phyloP scores from a whole-genome alignment of 2,888 invertebrate genomes.

The Nipponacmea schrenckii region DNA sequence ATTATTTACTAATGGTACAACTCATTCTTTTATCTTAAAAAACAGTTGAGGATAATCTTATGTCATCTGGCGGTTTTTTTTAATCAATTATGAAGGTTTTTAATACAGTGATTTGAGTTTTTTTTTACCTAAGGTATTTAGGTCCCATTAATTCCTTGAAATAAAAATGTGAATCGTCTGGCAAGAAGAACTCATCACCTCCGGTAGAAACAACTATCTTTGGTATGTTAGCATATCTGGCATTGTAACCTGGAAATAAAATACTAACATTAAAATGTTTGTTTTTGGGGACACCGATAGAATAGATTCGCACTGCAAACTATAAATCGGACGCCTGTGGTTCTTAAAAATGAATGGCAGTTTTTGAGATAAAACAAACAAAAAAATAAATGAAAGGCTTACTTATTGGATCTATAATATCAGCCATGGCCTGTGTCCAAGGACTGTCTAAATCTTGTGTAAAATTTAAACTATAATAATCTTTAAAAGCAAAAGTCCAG shows the following conservation, averaged over 20 bases:
- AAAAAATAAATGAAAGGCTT: background rate
- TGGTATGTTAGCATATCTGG: constrained; percentile 45
- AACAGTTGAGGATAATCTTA: background rate
- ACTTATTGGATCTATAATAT: constrained; percentile 49
- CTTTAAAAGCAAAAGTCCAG: constrained; percentile 59
- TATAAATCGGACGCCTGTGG: too few relatives aligned
- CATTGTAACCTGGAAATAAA: constrained; percentile 47
- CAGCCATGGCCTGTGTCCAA: constrained; percentile 42
- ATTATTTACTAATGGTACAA: too few relatives aligned
- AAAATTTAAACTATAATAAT: constrained; percentile 55
- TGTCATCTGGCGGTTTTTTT: background rate
- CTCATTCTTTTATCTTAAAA: background rate
- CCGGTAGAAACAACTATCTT: constrained; percentile 50
- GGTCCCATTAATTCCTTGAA: constrained; percentile 43
- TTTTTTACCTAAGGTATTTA: constrained; percentile 46
- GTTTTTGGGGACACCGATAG: too few relatives aligned
- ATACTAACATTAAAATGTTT: background rate
- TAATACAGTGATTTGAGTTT: too few relatives aligned
- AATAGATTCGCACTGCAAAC: too few relatives aligned
- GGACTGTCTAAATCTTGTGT: constrained; percentile 49
- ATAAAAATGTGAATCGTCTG: constrained; percentile 55
- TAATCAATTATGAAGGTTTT: too few relatives aligned
- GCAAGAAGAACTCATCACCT: constrained; percentile 60
- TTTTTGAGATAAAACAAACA: too few relatives aligned
- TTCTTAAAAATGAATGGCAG: too few relatives aligned